Base-by-base conservation (phyloP, 1,140 invertebrate genomes). In the Bombus sylvicola region DNA sequence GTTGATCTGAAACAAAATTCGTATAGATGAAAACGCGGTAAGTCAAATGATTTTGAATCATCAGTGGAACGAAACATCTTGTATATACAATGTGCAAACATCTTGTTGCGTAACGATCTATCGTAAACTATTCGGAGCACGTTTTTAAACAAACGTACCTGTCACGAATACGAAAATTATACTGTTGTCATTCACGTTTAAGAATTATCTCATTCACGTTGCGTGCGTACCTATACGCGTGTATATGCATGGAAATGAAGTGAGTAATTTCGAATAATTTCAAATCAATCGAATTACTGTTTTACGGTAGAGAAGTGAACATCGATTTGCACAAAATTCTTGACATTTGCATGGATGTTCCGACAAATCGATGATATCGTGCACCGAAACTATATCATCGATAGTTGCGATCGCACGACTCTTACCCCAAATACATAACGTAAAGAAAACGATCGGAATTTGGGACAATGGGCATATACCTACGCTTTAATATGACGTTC, bases 401-500 rank as follows among this genome's bases (percentile, higher is more conserved):
- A 47, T 53, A 53, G 18, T 22, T 53, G 47, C 10, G 6, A 34
- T 41, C 15, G 25, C 31, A 78, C 62, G 12, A 66, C 6, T 34
- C 25, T 75, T 75, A 53, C 3, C 3, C 25, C 4, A n/a, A 47
- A 82, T 57, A 25, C 69, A 74, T 59, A 75, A 74, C 22, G 13
- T 37, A 13, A 34, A n/a, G 39, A 53, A 53, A 13, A 31, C 31
- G 62, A 31, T 31, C 31, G 79, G 89, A 86, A 90, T 90, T 90
- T 88, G 83, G 89, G 83, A 22, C 86, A 88, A 31, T 87, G 77
- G 53, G 77, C 80, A 68, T 81, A 81, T 53, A 53, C 47, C 47
- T 89, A 73, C 66, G 57, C 66, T 69, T 76, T 80, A 75, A 88
- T 87, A 83, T 83, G 86, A 90, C 89, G 89, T 80, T 69, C 53